A percentile compares a stretch with the other conserved stretches of the same genome.
Evolutionary conservation across 2,797 vertebrate species (phyloP).

Genomic region (Cyclura pinguis): DNA sequence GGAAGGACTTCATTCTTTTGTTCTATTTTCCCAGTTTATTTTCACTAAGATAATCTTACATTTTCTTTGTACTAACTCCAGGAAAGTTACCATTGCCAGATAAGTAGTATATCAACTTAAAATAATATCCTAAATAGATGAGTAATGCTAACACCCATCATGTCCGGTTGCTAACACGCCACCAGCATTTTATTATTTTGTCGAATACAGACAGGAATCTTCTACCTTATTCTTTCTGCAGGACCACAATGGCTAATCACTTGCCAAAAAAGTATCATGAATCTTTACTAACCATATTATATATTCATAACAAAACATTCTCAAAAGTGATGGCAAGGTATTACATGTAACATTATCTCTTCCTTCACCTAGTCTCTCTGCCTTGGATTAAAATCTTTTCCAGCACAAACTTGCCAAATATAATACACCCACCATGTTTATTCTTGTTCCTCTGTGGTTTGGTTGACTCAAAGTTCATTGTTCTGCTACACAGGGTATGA

Average conservation of each 20-base stretch:
- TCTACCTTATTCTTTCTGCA: not conserved
- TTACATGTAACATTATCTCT: slow-evolving; percentile 47
- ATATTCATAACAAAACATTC: slow-evolving; percentile 42
- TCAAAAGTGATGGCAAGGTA: slow-evolving; percentile 45
- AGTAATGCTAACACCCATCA: not conserved
- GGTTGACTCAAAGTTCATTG: slow-evolving; percentile 65
- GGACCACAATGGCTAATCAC: not conserved
- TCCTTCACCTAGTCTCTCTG: slow-evolving; percentile 45
- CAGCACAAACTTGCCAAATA: slow-evolving; percentile 54
- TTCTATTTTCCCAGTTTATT: not conserved
- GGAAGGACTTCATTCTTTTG: not conserved
- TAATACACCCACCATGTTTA: slow-evolving; percentile 48
- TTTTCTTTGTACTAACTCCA: not conserved
- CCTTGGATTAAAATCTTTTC: slow-evolving; percentile 66
- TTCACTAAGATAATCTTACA: not conserved
- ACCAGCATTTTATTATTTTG: not conserved
- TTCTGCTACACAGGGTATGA: slow-evolving; percentile 54
- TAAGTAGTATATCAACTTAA: not conserved
- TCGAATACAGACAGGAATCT: not conserved
- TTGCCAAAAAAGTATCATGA: not conserved
- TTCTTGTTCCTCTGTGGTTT: slow-evolving; percentile 68
- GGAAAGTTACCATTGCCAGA: not conserved
- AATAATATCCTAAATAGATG: not conserved
- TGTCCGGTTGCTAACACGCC: not conserved
- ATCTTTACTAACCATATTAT: not conserved